Evolutionary conservation across 2,113 vertebrate genomes (phyloP).

Genomic region (Coracopsis vasa): DNA sequence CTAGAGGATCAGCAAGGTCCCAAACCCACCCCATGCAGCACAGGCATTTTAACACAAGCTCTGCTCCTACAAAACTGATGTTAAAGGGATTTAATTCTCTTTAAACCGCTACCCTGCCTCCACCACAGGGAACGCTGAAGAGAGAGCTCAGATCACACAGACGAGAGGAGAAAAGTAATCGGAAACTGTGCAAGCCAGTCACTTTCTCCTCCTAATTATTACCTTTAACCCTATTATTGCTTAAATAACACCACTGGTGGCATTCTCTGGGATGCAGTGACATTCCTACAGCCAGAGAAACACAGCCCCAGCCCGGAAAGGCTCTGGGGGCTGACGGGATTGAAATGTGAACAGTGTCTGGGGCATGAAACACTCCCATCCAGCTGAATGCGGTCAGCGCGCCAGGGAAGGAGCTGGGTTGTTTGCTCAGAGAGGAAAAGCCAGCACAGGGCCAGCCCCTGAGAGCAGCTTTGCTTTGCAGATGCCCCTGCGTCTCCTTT

Average conservation of each 20-base stretch:
- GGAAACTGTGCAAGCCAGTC: neutral
- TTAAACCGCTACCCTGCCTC: constrained; percentile 48
- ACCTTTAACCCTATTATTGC: neutral
- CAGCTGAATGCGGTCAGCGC: neutral
- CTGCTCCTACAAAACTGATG: neutral
- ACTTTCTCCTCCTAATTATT: constrained; percentile 8
- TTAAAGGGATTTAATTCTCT: constrained; percentile 37
- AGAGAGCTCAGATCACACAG: neutral
- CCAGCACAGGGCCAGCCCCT: neutral
- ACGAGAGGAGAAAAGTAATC: neutral
- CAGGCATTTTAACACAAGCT: neutral
- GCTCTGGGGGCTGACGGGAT: neutral
- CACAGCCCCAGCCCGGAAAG: neutral
- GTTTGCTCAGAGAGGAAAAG: neutral
- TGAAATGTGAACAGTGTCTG: neutral
- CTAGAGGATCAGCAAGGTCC: neutral
- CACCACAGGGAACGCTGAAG: neutral
- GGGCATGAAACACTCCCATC: neutral
- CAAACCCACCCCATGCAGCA: neutral
- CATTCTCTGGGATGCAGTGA: neutral
- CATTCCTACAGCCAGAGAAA: neutral
- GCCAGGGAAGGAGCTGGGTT: neutral
- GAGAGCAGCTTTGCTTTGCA: neutral
- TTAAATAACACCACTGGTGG: neutral
- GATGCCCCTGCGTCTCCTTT: neutral